Evolutionary conservation across 2,888 invertebrate genomes (phyloP), one percentile per base, ranked within the genome.

Genomic region (Drosophila algonquin): DNA sequence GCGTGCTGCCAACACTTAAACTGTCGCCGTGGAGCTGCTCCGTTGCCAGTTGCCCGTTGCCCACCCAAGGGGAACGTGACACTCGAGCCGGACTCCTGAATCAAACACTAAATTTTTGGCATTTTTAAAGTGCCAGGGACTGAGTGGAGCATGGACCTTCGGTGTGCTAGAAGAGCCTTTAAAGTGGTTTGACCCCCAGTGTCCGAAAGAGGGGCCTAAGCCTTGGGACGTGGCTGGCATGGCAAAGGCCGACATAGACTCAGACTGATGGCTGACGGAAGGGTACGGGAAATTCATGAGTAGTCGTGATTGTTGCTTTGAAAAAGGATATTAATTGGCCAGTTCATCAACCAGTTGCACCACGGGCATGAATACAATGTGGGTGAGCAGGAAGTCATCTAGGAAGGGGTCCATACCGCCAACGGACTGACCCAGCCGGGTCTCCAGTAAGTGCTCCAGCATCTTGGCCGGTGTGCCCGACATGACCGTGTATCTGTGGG

Each of bases 401-500:
- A 97, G 93, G 90, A 96, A 96, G 54, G 95, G 95, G 93, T 96
- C 96, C 89, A 94, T 93, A 79, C 94, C 93, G 79, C 92, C 93
- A 64, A 93, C 93, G 75, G 94, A 93, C 73, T 94, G 94, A 78
- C 96, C 95, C 81, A 96, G 93, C 67, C 96, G 93, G 14, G 96
- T 96, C 91, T 97, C 97, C 80, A 97, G 93, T 53, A 97, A 93
- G 92, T 97, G 96, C 91, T 97, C 97, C 81, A 97, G 91, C 95
- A 97, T 97, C 92, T 97, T 97, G 90, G 96, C 95, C 50, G 97
- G 95, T 65, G 96, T 96, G 60, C 97, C 97, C 73, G 97, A 96
- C 96, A 97, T 96, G 80, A 97, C 96, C 85, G 96, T 96, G 91
- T 97, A 97, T 92, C 96, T 96, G 90, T 14, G 35, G 3, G 35